These are phyloP conservation scores for Leptopilina boulardi DNA, from an alignment of 1,140 invertebrate genomes.

Conservation along the genomic window DNA sequence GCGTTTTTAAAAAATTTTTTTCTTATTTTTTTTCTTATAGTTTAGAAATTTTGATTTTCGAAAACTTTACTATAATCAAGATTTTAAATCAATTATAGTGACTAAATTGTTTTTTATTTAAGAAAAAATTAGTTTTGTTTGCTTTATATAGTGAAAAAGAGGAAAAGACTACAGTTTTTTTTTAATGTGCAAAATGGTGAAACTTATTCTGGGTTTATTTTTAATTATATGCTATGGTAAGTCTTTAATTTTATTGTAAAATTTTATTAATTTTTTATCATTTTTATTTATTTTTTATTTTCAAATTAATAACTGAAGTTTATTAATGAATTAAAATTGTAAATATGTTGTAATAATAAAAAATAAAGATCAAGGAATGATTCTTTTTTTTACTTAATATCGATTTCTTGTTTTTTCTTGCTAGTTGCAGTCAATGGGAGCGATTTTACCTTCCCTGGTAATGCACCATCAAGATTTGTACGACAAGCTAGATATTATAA, in stretches of 20 bases:
- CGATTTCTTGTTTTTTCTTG: neutral
- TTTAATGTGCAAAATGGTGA: neutral
- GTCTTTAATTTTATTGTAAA: neutral
- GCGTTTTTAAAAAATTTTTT: too few relatives aligned
- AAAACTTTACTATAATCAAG: neutral
- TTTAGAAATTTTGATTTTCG: too few relatives aligned
- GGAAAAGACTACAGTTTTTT: neutral
- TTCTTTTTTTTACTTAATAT: too few relatives aligned
- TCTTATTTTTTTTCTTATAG: too few relatives aligned
- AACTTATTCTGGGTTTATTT: neutral
- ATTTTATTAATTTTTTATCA: neutral
- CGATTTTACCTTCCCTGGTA: slow-evolving; percentile 34
- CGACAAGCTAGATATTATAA: neutral
- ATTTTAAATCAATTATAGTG: neutral
- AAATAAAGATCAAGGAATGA: too few relatives aligned
- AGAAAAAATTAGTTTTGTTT: neutral
- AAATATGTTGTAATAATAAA: too few relatives aligned
- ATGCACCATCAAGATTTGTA: neutral
- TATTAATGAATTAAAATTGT: too few relatives aligned
- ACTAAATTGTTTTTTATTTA: neutral
- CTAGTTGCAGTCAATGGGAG: neutral
- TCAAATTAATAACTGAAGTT: too few relatives aligned
- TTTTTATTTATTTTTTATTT: too few relatives aligned
- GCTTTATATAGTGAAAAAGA: too few relatives aligned
- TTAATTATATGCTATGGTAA: neutral